Conservation (phyloP, 1,140 invertebrate genomes). For the Watersipora subatra region DNA sequence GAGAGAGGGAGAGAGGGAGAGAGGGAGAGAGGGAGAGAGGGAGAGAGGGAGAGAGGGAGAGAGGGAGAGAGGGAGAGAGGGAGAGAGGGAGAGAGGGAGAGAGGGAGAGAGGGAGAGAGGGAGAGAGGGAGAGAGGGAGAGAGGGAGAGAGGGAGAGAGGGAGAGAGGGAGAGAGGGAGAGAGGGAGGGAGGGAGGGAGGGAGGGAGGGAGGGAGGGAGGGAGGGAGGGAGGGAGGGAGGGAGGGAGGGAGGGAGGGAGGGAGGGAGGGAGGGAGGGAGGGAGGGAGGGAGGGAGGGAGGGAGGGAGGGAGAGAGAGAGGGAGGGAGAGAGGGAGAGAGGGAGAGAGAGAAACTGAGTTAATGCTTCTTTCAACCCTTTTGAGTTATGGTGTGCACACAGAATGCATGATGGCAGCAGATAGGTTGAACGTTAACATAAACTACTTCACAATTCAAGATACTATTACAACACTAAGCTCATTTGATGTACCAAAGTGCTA, state of each 20-base stretch:
- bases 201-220: slow-evolving; percentile 5
- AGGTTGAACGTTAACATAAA: neutral
- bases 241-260: neutral
- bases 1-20: neutral
- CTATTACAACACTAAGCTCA: too few species aligned
- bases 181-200: neutral
- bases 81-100: neutral
- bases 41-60: neutral
- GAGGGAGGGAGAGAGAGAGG: too few species aligned
- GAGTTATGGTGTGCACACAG: too few species aligned
- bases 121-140: neutral
- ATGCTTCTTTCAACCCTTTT: too few species aligned
- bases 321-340: too few species aligned
- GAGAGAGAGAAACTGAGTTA: too few species aligned
- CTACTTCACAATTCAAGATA: neutral
- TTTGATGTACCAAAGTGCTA: too few species aligned
- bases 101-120: neutral
- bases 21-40: neutral
- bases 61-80: neutral
- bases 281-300: neutral
- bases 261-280: slow-evolving; percentile 1
- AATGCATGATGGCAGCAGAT: too few species aligned
- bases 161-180: slow-evolving; percentile 3
- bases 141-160: neutral
- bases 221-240: neutral